Evolutionary conservation across 2,888 invertebrate species (phyloP).

Genomic region (Patella pellucida): DNA sequence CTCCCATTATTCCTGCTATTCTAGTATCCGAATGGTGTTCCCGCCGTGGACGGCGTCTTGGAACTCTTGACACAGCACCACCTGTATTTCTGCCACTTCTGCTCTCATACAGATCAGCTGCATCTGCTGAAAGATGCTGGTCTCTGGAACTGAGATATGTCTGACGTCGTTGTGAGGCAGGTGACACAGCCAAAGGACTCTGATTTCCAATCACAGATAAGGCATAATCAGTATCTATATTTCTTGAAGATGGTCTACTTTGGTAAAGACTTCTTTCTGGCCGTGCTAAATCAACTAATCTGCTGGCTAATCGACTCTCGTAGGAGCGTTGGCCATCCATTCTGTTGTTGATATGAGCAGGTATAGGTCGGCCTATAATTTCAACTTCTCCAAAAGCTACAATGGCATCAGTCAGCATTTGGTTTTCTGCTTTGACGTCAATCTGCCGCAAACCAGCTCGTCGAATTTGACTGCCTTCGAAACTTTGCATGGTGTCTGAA

Average conservation of each 20-base stretch:
- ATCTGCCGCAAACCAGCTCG: constrained; percentile 81
- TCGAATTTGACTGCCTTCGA: constrained; percentile 83
- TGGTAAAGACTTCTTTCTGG: neutral
- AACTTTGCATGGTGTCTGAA: constrained; percentile 53
- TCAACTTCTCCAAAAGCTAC: constrained; percentile 54
- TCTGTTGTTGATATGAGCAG: neutral
- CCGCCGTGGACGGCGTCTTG: constrained; percentile 37
- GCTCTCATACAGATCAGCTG: neutral
- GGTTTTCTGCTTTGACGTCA: constrained; percentile 57
- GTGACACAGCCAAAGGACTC: neutral
- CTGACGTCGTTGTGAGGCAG: neutral
- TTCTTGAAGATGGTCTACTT: neutral
- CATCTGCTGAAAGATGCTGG: neutral
- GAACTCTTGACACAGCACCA: neutral
- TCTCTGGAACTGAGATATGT: neutral
- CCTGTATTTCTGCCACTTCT: neutral
- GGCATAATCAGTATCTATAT: neutral
- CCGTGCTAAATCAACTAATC: constrained; percentile 2
- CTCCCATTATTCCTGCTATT: constrained; percentile 35
- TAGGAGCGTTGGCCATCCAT: neutral
- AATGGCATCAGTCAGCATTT: constrained; percentile 54
- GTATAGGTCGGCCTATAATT: neutral
- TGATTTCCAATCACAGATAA: neutral
- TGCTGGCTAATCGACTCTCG: neutral
- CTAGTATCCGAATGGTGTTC: constrained; percentile 54